Evolutionary conservation across 2,113 vertebrate species (phyloP).

Genomic region (Gadus chalcogrammus): DNA sequence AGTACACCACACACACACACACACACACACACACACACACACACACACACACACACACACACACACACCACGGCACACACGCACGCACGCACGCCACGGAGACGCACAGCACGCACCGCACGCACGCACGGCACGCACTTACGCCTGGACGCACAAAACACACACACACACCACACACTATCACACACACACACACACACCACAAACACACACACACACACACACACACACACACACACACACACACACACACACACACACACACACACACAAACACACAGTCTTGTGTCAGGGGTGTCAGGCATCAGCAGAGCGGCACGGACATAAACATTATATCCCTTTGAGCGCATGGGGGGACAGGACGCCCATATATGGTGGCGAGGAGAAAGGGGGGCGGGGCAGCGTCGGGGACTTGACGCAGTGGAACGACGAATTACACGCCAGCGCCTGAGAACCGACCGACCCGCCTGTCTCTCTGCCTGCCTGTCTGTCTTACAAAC

Average conservation of each 20-base stretch:
- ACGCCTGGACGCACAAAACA: too few relatives aligned
- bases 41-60: neutral
- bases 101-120: too few relatives aligned
- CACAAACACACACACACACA: too few relatives aligned
- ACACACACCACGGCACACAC: too few relatives aligned
- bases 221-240: too few relatives aligned
- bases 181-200: conserved; percentile 6
- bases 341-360: conserved; percentile 46
- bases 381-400: conserved; percentile 65
- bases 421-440: conserved; percentile 61
- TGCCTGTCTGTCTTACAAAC: neutral
- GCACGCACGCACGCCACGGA: too few relatives aligned
- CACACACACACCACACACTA: too few relatives aligned
- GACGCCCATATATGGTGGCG: conserved; percentile 63
- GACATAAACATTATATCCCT: conserved; percentile 68
- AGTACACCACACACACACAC: conserved; percentile 13
- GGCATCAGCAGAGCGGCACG: conserved; percentile 40
- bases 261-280: neutral
- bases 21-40: conserved; percentile 16
- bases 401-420: conserved; percentile 49
- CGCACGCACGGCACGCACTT: too few relatives aligned
- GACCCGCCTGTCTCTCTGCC: conserved; percentile 43
- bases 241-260: too few relatives aligned
- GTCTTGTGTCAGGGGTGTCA: conserved; percentile 42
- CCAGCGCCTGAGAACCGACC: conserved; percentile 64